Evolutionary conservation across 2,888 invertebrate genomes (phyloP), one percentile per base, ranked within the genome.

Genomic region (Cheilosia vernalis): DNA sequence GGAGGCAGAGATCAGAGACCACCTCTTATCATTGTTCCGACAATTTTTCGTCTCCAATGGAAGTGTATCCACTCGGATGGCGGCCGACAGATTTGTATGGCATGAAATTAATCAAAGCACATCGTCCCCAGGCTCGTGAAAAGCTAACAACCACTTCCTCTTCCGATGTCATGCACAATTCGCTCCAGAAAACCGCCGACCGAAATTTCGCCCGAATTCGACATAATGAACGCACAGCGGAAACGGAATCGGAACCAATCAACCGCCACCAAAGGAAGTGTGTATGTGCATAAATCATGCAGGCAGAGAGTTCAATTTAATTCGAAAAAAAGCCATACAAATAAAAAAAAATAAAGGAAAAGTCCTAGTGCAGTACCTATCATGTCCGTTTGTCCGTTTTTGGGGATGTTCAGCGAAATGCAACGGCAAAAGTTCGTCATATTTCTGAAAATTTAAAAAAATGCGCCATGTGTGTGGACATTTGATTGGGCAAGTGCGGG

Each of bases 201-300:
- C 37, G 56, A 21, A 2, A 19, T 17, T 17, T 47, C 7, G n/a
- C 17, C 17, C 9, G 6, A 17, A 9, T 47, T 17, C 17, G 47
- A 30, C 30, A 9, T 30, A 30, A 7, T 9, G 9, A 27, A 6
- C 33, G 19, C 13, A 19, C 24, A 5, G 21, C 3, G 24, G 24
- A 24, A 24, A 2, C 13, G 24, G 24, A 24, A 66, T 66, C 53
- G 40, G 17, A 40, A 53, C 24, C 21, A 63, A 63, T 47, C 30
- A 63, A 3, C 10, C 37, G 3, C 30, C 30, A 63, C 47, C 19
- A 51, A 33, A 53, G 64, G 51, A 66, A 53, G 37, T 51, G 40
- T 53, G 40, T 51, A 53, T 66, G 37, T 63, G 64, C 64, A 15
- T 49, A 64, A 66, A 66, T 53, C 66, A 53, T 42, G 53, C 27